Base-by-base conservation (phyloP, 2,888 invertebrate species). In the Melikaiella ostensackeni region DNA sequence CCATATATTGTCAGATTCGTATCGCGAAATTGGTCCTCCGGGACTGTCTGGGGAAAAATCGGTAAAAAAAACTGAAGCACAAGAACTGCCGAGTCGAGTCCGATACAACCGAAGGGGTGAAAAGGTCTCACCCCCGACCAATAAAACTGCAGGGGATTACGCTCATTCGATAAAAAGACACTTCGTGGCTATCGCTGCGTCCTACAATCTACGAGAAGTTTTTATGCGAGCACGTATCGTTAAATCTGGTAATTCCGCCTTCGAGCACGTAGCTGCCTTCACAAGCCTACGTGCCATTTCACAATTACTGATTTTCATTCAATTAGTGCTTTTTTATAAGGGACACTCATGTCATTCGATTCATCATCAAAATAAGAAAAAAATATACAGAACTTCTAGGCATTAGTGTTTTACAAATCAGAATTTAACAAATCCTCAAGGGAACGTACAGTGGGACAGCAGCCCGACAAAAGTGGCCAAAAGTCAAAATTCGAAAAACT, bases 1-100 rank as follows among this genome's bases (percentile, higher is more conserved):
- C 86, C 88, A 89, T 88, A 89, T 89, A 89, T 89, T 85, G 86
- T 79, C 79, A 77, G 84, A 81, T 84, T 83, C 84, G 83, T 86
- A 86, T 88, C 84, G 83, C 80, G 80, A 83, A 88, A 89, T 88
- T 87, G 89, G 87, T 86, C 87, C 88, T 88, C 85, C 85, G 88
- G 87, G 88, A 84, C 70, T 55, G 70, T 70, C 70, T 70, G 70
- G 70, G 70, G 33, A 70, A 70, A 70, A 70, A 55, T 66, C 66
- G n/a, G 46, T 30, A 42, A 70, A 70, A 70, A 66, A 50, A 70
- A 55, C 70, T 70, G 46, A 66, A 70, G 30, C 50, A 64, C n/a
- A 30, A 70, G 70, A 70, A 70, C 50, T 30, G 16, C 30, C n/a
- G 70, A 70, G 70, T 70, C 42, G 64, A 64, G 64, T 64, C 70